A percentile compares a stretch with the other conserved stretches of the same genome.
These are phyloP conservation scores for Scaptomyza polygonia DNA, from an alignment of 2,888 invertebrate genomes.

Conservation along the genomic window DNA sequence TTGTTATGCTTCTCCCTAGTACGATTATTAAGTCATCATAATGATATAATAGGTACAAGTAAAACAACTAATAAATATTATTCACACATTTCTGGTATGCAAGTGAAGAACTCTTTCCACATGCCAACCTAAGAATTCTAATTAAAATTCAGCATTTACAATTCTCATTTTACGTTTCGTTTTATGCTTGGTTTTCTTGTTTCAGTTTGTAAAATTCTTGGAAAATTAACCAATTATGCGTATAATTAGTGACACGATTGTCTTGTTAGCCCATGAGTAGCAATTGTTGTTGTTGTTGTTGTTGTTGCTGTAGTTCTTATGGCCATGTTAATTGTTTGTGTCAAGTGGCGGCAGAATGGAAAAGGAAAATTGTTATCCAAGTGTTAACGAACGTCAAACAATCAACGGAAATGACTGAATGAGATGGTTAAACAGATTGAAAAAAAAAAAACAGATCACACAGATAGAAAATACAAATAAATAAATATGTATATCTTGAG, in stretches of 20 bases:
- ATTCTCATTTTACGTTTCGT: conserved; percentile 27
- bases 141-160: conserved; percentile 45
- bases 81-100: neutral
- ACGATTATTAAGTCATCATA: neutral
- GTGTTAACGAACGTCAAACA: conserved; percentile 68
- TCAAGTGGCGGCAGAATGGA: conserved; percentile 57
- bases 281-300: conserved; percentile 36
- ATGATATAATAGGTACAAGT: neutral
- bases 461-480: neutral
- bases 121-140: conserved; percentile 1
- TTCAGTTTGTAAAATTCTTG: conserved; percentile 48
- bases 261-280: conserved; percentile 63
- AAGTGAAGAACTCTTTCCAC: neutral
- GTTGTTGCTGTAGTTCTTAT: conserved; percentile 53
- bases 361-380: conserved; percentile 56
- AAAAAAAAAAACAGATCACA: conserved; percentile 4
- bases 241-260: conserved; percentile 79
- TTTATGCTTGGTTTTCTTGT: conserved; percentile 18
- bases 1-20: neutral
- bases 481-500: neutral
- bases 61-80: neutral
- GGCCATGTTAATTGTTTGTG: conserved; percentile 71
- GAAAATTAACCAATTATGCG: conserved; percentile 78
- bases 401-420: conserved; percentile 50
- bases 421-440: conserved; percentile 47